Evolutionary conservation across 30 jellyfish, hydroid and myxozoan species (phyloP).

Genomic region (Calvadosia cruxmelitensis): DNA sequence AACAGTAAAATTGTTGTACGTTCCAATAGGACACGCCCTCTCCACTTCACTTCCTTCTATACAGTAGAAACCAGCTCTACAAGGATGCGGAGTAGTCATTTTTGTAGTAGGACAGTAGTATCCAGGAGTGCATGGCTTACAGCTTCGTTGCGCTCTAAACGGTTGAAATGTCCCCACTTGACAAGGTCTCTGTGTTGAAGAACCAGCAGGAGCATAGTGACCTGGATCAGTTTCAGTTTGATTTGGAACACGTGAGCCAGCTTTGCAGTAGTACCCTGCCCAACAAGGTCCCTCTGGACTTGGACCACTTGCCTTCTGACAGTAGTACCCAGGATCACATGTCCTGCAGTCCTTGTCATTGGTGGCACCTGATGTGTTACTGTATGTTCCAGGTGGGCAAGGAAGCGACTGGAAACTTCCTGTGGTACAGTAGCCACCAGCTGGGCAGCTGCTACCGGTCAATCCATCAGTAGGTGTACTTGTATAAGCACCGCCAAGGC

Average conservation of each 20-base stretch:
- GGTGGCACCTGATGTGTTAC: slow-evolving; percentile 95
- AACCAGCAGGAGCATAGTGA: slow-evolving; percentile 81
- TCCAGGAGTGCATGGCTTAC: slow-evolving; percentile 86
- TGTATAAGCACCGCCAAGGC: slow-evolving; percentile 93
- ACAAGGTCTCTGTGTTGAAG: slow-evolving; percentile 87
- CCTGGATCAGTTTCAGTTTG: slow-evolving; percentile 83
- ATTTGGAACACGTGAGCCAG: slow-evolving; percentile 71
- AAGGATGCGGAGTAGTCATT: slow-evolving; percentile 54
- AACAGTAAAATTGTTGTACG: slow-evolving; percentile 76
- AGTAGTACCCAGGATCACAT: slow-evolving; percentile 95
- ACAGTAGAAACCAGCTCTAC: slow-evolving; percentile 88
- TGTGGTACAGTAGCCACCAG: slow-evolving; percentile 94
- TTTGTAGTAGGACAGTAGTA: slow-evolving; percentile 62
- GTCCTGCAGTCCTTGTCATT: slow-evolving; percentile 91
- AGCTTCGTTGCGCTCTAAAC: slow-evolving; percentile 47
- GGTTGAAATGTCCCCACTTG: slow-evolving; percentile 98
- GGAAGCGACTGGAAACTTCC: slow-evolving; percentile 77
- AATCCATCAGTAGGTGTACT: slow-evolving; percentile 94
- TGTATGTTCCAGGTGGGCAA: slow-evolving; percentile 96
- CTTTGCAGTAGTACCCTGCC: slow-evolving; percentile 86
- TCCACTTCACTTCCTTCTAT: slow-evolving; percentile 95
- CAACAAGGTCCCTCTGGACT: slow-evolving; percentile 98
- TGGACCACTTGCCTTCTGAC: slow-evolving; percentile 97
- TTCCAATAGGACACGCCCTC: slow-evolving; percentile 91
- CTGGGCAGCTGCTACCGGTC: slow-evolving; percentile 95